Base-by-base conservation (phyloP, 2,888 invertebrate species). In the Drosophila affinis region DNA sequence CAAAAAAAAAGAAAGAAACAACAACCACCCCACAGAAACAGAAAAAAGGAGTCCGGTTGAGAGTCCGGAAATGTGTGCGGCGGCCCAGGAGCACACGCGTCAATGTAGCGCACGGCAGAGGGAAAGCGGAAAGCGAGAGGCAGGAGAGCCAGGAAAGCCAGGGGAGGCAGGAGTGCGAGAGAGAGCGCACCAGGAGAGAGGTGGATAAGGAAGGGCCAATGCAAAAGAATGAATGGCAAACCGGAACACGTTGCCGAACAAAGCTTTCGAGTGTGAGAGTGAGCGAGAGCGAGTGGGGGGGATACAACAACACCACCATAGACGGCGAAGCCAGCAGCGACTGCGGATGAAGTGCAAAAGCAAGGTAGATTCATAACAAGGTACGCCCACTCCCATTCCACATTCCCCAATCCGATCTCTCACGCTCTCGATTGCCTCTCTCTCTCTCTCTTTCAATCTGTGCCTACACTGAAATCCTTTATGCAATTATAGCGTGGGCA, bases 231-330 rank as follows among this genome's bases (percentile, higher is more conserved):
- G 72, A 76, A 78, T 78, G 79, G 69, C 44, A 60, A 68, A 81
- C 76, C 77, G 81, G 74, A 83, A 83, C 81, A 72, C 72, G 75
- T 69, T 72, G 76, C 75, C 78, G 64, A 72, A 39, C 39, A 39
- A 39, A 39, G 39, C 39, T 39, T n/a, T 39, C 39, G n/a, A 39
- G 39, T 39, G 39, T 39, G 39, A 39, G 39, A 39, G 39, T 1
- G 39, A 39, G 14, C 14, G 39, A 39, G 39, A 39, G 39, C 3
- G 39, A 7, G n/a, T 10, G 71, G 59, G 52, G 64, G 63, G 32
- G 77, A 81, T 78, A 75, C 79, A 85, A 86, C n/a, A 85, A 86
- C n/a, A 39, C 83, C 83, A 84, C 83, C 84, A n/a, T n/a, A n/a
- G n/a, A n/a, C 39, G 64, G 51, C 57, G 60, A 32, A 34, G 45